Evolutionary conservation across 2,888 invertebrate species (phyloP), one percentile per base, ranked within the genome.

Genomic region (Zonitis immaculata): DNA sequence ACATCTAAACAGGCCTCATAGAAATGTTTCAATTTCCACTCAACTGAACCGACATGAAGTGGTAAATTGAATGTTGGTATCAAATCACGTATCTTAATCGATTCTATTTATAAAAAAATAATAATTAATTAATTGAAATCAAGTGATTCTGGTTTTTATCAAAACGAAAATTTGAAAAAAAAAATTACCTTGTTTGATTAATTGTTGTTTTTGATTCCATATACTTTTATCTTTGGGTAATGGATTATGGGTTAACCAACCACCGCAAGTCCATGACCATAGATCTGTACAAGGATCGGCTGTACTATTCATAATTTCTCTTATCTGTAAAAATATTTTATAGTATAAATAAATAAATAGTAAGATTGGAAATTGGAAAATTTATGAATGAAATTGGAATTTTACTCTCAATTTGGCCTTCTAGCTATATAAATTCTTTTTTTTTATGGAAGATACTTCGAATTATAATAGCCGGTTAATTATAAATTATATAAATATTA

Each of bases 1-100:
- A 79, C 68, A 8, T 77, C 75, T 71, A 80, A 73, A 61, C 83
- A 83, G 1, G 82, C 79, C 52, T 79, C 78, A 68, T 83, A 83
- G 60, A 83, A 79, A 58, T 78, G 73, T 63, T 81, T 82, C 60
- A 83, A 64, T 67, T 84, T 84, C 77, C 79, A 79, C 58, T 79
- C 77, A 5, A 82, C 72, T 4, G 76, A 71, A 42, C 76, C 73
- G 4, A 72, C 66, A 46, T 74, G 75, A n/a, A 75, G 54, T 1
- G 77, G 74, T 47, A 75, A 67, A n/a, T 77, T 73, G 58, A 79
- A 66, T 1, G 79, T 79, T 14, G 79, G 73, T 20, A 82, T 73
- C 51, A 79, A 62, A 44, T 76, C 73, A 14, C 79, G 71, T 32
- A 79, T 68, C 46, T 74, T 73, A 45, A 74, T 74, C 47, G 76